Conservation (phyloP, 1,140 invertebrate genomes). For the Bicyclus anynana region DNA sequence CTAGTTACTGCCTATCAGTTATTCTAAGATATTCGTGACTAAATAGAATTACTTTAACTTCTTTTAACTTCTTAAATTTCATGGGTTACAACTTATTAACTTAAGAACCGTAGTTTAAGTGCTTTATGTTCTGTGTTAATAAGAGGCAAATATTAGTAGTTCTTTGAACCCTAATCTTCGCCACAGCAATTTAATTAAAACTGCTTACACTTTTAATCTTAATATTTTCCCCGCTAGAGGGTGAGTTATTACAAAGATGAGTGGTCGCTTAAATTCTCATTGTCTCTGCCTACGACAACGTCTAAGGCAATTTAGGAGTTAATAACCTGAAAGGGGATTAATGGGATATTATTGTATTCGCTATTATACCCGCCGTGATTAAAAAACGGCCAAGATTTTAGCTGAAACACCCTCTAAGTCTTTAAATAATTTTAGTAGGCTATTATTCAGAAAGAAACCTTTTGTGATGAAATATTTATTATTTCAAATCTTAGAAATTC, state of each 20-base stretch:
- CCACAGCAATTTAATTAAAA: constrained; percentile 1
- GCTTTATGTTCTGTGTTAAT: too few relatives aligned
- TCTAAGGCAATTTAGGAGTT: constrained; percentile 1
- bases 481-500: too few relatives aligned
- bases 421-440: too few relatives aligned
- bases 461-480: too few relatives aligned
- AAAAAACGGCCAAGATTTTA: background rate
- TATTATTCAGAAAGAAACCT: too few relatives aligned
- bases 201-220: background rate
- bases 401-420: background rate
- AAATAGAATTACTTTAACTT: too few relatives aligned
- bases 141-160: background rate
- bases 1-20: too few relatives aligned
- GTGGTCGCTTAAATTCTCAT: constrained; percentile 7
- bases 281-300: background rate
- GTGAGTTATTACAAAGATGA: constrained; percentile 6
- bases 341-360: background rate
- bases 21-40: too few relatives aligned
- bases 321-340: background rate
- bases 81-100: too few relatives aligned
- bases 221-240: background rate
- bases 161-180: background rate
- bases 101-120: too few relatives aligned
- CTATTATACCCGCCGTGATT: background rate
- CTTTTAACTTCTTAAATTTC: too few relatives aligned